These are phyloP conservation scores for Bathynomus jamesi DNA, from an alignment of 1,140 invertebrate genomes.

Conservation along the genomic window DNA sequence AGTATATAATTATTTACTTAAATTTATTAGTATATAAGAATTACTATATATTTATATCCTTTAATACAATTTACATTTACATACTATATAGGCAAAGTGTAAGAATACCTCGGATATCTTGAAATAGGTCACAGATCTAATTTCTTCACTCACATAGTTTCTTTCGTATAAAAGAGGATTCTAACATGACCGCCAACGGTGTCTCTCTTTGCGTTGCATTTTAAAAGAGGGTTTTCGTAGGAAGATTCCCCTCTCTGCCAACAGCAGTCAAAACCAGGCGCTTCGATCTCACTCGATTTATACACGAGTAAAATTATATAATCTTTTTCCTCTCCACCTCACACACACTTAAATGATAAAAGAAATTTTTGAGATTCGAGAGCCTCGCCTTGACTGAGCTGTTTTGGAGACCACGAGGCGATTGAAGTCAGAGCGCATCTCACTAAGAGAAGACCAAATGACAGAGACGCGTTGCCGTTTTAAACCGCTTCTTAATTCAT, in stretches of 20 bases:
- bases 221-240: too few species aligned
- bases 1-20: neutral
- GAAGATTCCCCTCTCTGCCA: too few species aligned
- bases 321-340: neutral
- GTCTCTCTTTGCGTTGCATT: neutral
- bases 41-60: neutral
- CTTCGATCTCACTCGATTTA: too few species aligned
- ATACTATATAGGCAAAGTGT: neutral
- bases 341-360: too few species aligned
- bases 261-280: too few species aligned
- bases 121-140: neutral
- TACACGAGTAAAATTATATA: too few species aligned
- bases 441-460: neutral
- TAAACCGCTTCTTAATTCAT: too few species aligned
- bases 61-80: neutral
- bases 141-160: neutral
- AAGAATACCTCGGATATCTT: too few species aligned
- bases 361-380: too few species aligned
- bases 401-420: too few species aligned
- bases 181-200: neutral
- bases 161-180: neutral
- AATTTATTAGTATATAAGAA: neutral
- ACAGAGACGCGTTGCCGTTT: too few species aligned
- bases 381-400: too few species aligned
- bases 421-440: neutral